A percentile compares a stretch with the other conserved stretches of the same genome.
Conservation (phyloP, 92 coral and sea anemone genomes). For the Metridium senile region DNA sequence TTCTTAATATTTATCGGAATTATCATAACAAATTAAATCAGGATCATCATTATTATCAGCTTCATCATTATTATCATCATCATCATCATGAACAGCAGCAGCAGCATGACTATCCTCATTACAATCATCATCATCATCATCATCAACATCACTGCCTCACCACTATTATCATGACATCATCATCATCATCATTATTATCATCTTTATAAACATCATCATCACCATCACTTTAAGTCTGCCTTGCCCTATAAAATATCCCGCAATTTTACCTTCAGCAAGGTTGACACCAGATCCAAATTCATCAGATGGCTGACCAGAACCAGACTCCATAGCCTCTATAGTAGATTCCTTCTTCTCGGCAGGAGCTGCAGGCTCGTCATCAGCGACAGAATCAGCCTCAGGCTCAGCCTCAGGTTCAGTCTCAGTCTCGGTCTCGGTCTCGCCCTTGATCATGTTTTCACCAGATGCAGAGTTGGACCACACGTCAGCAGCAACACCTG, state of each 20-base stretch:
- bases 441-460: conserved; percentile 64
- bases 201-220: too few relatives aligned
- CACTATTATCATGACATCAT: too few relatives aligned
- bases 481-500: conserved; percentile 42
- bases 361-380: conserved; percentile 34
- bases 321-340: conserved; percentile 40
- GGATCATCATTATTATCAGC: too few relatives aligned
- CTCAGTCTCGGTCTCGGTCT: conserved; percentile 3
- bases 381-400: conserved; percentile 46
- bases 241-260: not conserved
- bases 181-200: too few relatives aligned
- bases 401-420: conserved; percentile 9
- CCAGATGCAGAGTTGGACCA: conserved; percentile 61
- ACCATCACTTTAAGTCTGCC: too few relatives aligned
- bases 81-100: too few relatives aligned
- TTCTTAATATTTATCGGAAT: too few relatives aligned
- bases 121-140: too few relatives aligned
- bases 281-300: conserved; percentile 83
- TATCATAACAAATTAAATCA: too few relatives aligned
- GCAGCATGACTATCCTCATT: too few relatives aligned
- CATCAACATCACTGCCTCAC: too few relatives aligned
- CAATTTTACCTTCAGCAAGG: conserved; percentile 85
- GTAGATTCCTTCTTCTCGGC: conserved; percentile 59
- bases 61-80: too few relatives aligned
- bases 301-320: conserved; percentile 75